A percentile compares a stretch with the other conserved stretches of the same genome.
These are phyloP conservation scores for Pterostichus niger DNA, from an alignment of 2,888 invertebrate species.

Conservation along the genomic window DNA sequence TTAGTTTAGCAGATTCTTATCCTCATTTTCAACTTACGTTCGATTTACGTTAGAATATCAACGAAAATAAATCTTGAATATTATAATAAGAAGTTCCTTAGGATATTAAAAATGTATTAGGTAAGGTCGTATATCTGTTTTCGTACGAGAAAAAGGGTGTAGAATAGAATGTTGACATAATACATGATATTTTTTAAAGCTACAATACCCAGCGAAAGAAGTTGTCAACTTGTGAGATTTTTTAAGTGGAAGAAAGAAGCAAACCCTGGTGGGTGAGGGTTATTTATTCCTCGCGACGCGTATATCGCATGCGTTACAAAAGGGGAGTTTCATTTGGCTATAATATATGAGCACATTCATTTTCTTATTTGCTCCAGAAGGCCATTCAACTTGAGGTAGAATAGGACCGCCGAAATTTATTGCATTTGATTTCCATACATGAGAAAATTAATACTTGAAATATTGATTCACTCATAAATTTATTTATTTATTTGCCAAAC, in stretches of 20 bases:
- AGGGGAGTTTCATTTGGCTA: conserved; percentile 37
- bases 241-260: conserved; percentile 35
- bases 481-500: no score
- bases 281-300: not conserved
- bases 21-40: not conserved
- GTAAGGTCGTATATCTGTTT: conserved; percentile 16
- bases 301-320: conserved; percentile 24
- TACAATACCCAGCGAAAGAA: not conserved
- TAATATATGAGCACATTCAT: conserved; percentile 41
- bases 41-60: no score
- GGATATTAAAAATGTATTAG: conserved; percentile 27
- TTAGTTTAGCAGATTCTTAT: no score
- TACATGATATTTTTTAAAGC: conserved; percentile 19
- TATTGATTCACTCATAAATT: no score
- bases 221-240: conserved; percentile 4
- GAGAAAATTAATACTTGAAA: no score
- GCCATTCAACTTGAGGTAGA: conserved; percentile 29
- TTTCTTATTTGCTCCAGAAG: conserved; percentile 13
- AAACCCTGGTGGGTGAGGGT: not conserved
- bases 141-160: not conserved
- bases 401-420: no score
- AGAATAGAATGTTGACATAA: no score
- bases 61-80: not conserved
- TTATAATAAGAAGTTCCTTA: no score
- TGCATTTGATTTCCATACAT: no score